These are phyloP conservation scores for Ophioderma brevispina DNA, from an alignment of 35 echinoderm and acorn worm species.

Conservation along the genomic window DNA sequence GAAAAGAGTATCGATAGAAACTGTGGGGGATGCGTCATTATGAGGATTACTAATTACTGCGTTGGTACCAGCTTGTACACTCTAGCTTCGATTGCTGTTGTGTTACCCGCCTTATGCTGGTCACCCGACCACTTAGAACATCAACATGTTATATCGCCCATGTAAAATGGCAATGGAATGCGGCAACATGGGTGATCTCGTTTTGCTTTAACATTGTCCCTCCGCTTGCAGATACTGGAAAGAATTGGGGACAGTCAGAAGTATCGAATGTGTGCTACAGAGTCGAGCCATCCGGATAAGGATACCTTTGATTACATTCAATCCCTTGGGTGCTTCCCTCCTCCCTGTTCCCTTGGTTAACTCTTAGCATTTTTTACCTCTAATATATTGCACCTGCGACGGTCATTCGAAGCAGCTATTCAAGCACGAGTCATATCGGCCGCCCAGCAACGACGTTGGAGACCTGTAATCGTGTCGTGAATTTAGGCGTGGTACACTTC, in stretches of 20 bases:
- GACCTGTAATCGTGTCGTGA: no score
- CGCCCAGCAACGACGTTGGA: no score
- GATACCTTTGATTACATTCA: slow-evolving; percentile 73
- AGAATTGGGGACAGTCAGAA: slow-evolving; percentile 63
- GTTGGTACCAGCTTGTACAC: slow-evolving; percentile 68
- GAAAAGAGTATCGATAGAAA: slow-evolving; percentile 17
- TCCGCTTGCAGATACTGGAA: slow-evolving; percentile 57
- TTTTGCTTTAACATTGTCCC: slow-evolving; percentile 56
- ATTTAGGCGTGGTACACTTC: no score
- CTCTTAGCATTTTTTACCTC: slow-evolving; percentile 64
- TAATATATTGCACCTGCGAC: slow-evolving; percentile 66
- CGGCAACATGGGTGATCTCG: slow-evolving; percentile 58
- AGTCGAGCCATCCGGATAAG: slow-evolving; percentile 53
- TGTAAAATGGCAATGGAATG: slow-evolving; percentile 38
- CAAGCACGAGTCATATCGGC: no score
- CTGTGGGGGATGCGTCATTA: slow-evolving; percentile 36
- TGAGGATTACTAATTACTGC: slow-evolving; percentile 38
- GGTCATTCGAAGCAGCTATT: slow-evolving; percentile 58
- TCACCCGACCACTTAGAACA: slow-evolving; percentile 26
- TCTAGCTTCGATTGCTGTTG: slow-evolving; percentile 72
- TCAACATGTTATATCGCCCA: slow-evolving; percentile 35
- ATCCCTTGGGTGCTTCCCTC: slow-evolving; percentile 51
- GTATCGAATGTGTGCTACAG: slow-evolving; percentile 72
- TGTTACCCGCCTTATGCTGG: slow-evolving; percentile 61
- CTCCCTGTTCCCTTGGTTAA: slow-evolving; percentile 49